Conservation (phyloP, 2,797 vertebrate genomes). For the Antennarius maculatus region DNA sequence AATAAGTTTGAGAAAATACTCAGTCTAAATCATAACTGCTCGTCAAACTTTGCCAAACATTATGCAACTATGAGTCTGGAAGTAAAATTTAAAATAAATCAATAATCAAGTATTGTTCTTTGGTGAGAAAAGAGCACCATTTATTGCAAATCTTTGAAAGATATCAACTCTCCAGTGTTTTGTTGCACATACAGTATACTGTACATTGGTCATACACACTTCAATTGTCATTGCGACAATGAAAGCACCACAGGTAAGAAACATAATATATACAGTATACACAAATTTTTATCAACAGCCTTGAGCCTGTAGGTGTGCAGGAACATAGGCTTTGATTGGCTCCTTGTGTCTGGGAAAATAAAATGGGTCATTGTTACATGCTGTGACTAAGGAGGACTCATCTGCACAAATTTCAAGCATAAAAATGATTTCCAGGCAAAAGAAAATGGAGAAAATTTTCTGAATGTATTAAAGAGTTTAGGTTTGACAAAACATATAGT, state of each 20-base stretch:
- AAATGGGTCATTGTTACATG: constrained; percentile 62
- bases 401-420: constrained; percentile 49
- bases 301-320: constrained; percentile 35
- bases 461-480: constrained; percentile 60
- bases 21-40: neutral
- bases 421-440: constrained; percentile 41
- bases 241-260: constrained; percentile 77
- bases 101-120: constrained; percentile 54
- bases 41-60: constrained; percentile 10
- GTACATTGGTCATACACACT: constrained; percentile 61
- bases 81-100: constrained; percentile 8
- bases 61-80: neutral
- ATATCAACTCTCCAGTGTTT: constrained; percentile 76
- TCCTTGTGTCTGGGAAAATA: constrained; percentile 42
- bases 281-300: constrained; percentile 58
- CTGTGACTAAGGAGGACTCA: constrained; percentile 46
- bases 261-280: constrained; percentile 61
- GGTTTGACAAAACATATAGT: constrained; percentile 52
- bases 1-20: neutral
- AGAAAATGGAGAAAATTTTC: constrained; percentile 34
- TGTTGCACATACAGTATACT: constrained; percentile 59
- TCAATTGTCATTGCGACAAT: constrained; percentile 65
- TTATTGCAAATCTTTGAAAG: constrained; percentile 80
- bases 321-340: constrained; percentile 36
- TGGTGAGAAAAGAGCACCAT: constrained; percentile 83